phyloP scores from a whole-genome alignment of 1,140 invertebrate genomes.

The Coptotermes formosanus region DNA sequence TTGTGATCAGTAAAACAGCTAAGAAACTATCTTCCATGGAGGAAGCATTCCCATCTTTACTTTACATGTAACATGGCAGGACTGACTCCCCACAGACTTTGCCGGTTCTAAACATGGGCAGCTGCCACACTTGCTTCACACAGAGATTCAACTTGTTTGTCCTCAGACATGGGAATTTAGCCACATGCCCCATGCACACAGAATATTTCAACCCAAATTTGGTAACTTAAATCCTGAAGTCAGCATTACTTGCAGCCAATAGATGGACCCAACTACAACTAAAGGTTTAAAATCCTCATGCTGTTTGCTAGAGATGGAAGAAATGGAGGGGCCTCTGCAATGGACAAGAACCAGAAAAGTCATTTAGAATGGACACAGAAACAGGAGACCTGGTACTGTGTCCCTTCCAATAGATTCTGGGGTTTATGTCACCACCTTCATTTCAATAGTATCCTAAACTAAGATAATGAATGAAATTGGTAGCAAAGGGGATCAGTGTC shows the following conservation, averaged over 20 bases:
- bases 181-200: not conserved
- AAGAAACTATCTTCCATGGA: not conserved
- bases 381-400: not conserved
- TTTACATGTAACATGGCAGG: not conserved
- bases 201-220: no score
- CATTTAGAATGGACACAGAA: not conserved
- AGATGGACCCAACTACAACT: not conserved
- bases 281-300: no score
- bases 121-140: no score
- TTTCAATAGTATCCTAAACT: conserved; percentile 28
- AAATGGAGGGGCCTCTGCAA: not conserved
- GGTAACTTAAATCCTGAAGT: not conserved
- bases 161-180: not conserved
- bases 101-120: not conserved
- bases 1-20: not conserved
- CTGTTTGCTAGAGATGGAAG: not conserved
- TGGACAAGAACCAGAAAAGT: conserved; percentile 10
- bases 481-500: conserved; percentile 13
- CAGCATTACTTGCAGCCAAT: not conserved
- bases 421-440: not conserved
- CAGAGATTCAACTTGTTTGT: no score
- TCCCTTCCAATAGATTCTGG: not conserved
- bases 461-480: conserved; percentile 3
- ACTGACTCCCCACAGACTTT: not conserved
- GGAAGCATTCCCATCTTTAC: conserved; percentile 8